Evolutionary conservation across 2,888 invertebrate genomes (phyloP).

Genomic region (Ctenicera cuprea): DNA sequence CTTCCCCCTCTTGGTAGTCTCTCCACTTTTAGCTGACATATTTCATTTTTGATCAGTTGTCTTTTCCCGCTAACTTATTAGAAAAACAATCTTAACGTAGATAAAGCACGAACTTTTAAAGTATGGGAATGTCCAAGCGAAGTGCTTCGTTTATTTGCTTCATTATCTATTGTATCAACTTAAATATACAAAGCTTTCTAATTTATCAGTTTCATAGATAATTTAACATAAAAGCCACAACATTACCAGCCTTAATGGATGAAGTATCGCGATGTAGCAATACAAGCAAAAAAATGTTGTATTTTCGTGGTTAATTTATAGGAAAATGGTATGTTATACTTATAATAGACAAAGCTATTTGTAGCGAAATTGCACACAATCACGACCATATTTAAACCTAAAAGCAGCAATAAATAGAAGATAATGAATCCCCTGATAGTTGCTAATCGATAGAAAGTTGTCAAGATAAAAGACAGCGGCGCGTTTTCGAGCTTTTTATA

Average conservation of each 20-base stretch:
- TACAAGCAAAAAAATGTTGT: background rate
- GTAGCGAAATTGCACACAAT: background rate
- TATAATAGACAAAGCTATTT: background rate
- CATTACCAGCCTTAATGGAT: background rate
- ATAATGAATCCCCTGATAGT: slow-evolving; percentile 24
- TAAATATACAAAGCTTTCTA: background rate
- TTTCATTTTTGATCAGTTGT: too few species aligned
- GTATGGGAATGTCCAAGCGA: too few species aligned
- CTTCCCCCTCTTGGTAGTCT: too few species aligned
- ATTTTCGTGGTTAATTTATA: slow-evolving; percentile 5
- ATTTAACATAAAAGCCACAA: slow-evolving; percentile 1
- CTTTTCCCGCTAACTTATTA: too few species aligned
- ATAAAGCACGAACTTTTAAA: too few species aligned
- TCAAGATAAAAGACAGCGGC: slow-evolving; percentile 30
- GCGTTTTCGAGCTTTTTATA: slow-evolving; percentile 26
- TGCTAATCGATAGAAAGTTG: slow-evolving; percentile 27
- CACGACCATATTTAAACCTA: slow-evolving; percentile 5
- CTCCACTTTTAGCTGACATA: too few species aligned
- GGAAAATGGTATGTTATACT: slow-evolving; percentile 8
- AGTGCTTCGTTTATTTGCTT: too few species aligned
- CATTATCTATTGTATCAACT: background rate
- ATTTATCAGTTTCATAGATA: background rate
- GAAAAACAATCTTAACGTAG: too few species aligned
- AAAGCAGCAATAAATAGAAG: slow-evolving; percentile 11
- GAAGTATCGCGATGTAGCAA: background rate